These are phyloP conservation scores for Amblyopsis hoosieri DNA, from an alignment of 2,797 vertebrate species.

Conservation along the genomic window DNA sequence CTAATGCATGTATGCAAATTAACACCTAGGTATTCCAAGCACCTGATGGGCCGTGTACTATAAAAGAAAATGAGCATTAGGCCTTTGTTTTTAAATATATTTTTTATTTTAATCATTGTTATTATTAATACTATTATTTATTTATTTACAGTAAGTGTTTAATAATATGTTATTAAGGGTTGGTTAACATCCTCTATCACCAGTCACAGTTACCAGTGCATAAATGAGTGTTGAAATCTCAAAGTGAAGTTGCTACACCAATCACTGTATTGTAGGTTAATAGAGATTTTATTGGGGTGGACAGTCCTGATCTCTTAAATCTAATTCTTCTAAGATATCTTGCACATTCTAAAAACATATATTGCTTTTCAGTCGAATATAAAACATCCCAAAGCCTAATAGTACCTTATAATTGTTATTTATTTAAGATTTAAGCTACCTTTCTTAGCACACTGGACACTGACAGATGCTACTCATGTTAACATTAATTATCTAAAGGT, in stretches of 20 bases:
- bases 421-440: too few relatives aligned
- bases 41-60: conserved; percentile 6
- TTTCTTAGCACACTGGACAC: too few relatives aligned
- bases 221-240: conserved; percentile 43
- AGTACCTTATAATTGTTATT: neutral
- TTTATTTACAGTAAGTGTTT: too few relatives aligned
- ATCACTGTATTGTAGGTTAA: conserved; percentile 71
- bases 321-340: neutral
- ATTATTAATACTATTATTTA: too few relatives aligned
- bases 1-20: neutral
- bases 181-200: neutral
- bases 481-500: too few relatives aligned
- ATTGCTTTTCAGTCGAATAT: too few relatives aligned
- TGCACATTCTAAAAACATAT: neutral
- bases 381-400: too few relatives aligned
- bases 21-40: neutral
- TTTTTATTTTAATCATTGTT: too few relatives aligned
- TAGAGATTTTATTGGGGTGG: conserved; percentile 63
- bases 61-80: conserved; percentile 8
- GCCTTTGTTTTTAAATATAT: too few relatives aligned
- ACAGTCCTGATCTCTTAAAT: conserved; percentile 44
- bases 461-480: too few relatives aligned
- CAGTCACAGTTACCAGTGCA: conserved; percentile 20
- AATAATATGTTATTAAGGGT: too few relatives aligned
- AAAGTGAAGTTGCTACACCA: conserved; percentile 59